Base-by-base conservation (phyloP, 2,797 vertebrate species). In the Hypotaenidia okinawae region DNA sequence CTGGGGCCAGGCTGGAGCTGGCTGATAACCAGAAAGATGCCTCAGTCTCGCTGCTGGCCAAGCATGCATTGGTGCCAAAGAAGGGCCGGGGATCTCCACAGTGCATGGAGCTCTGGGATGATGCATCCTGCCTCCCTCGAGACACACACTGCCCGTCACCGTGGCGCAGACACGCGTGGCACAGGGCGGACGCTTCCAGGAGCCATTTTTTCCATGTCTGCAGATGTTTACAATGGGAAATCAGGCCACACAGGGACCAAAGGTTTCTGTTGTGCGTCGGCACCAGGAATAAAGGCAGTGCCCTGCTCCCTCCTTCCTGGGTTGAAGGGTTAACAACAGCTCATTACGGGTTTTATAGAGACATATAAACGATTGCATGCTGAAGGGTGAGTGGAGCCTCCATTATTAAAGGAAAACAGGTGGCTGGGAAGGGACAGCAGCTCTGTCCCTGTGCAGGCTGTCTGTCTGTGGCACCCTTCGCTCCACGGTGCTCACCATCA, bases 351-450 rank as follows among this genome's bases (percentile, higher is more conserved):
- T 87, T 94, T 93, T 70, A 92, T 30, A 74, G 93, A 78, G 77
- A n/a, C 11, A 47, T 68, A 87, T 84, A 90, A 96, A 95, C 88
- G 85, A 96, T 93, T 95, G 72, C 68, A 61, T 25, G 15, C 43
- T 28, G 76, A 87, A 91, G 81, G 64, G 83, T n/a, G 62, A 87
- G 88, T 63, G 74, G 57, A 37, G 69, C 43, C 51, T 35, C 51
- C 37, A 4, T 41, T 57, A 52, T 74, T 69, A 84, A 85, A 88
- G 89, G 63, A 70, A 76, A 84, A 73, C 77, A 69, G 74, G 76
- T 3, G 25, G 84, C 73, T 73, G 35, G 6, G 87, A 89, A 90
- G 72, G 64, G 82, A 94, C 83, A 77, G 70, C 22, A 52, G 76
- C 93, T 5, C 54, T 57, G 45, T 10, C 17, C 21, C 58, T 2